Percentiles rank a stretch among this genome's conserved stretches.
Evolutionary conservation across 1,140 invertebrate genomes (phyloP).

Genomic region (Helicoverpa armigera): DNA sequence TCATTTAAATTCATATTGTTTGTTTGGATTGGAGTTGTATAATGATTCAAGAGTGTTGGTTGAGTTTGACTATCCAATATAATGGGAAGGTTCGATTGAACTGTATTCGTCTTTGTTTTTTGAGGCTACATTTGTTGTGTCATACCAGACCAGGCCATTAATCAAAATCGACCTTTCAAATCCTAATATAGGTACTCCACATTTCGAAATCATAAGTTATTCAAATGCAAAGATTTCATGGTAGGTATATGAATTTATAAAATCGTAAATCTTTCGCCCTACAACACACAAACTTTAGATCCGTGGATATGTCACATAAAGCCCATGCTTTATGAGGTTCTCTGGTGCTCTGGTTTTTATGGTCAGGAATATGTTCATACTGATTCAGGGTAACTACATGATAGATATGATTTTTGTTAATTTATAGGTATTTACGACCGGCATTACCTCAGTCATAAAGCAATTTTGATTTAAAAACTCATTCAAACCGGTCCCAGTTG

Average conservation of each 20-base stretch:
- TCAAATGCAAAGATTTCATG: background rate
- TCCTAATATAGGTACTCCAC: background rate
- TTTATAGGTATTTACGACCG: background rate
- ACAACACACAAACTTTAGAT: background rate
- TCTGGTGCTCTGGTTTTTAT: constrained; percentile 10
- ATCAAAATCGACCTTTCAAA: background rate
- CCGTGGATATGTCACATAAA: constrained; percentile 26
- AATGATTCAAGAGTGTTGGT: no score
- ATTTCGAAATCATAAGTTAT: background rate
- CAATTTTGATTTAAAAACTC: no score
- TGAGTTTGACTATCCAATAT: no score
- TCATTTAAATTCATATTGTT: no score
- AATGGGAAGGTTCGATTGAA: no score
- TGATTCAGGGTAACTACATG: background rate
- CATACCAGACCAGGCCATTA: no score
- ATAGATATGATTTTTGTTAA: background rate
- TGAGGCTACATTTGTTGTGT: no score
- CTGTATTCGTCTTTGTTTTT: no score
- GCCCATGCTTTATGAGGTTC: background rate
- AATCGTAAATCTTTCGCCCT: constrained; percentile 12
- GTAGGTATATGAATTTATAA: background rate
- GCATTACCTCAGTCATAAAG: background rate
- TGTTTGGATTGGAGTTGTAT: no score
- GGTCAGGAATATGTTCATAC: background rate
- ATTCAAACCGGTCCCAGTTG: no score